Base-by-base conservation (phyloP, 2,113 vertebrate genomes). In the Eptesicus fuscus region DNA sequence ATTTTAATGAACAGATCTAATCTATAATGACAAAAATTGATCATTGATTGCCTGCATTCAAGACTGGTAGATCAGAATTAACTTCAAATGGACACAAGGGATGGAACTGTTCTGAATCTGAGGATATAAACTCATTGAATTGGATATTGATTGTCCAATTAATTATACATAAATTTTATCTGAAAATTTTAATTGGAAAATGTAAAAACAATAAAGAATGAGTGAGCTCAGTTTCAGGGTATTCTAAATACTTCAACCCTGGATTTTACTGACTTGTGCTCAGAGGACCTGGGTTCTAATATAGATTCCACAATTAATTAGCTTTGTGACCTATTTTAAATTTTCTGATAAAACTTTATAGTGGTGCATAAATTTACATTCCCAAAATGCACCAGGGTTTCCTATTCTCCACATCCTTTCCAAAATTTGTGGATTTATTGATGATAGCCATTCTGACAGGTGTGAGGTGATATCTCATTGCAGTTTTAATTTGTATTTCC, bases 251-350 rank as follows among this genome's bases (percentile, higher is more conserved):
- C n/a, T 22, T 47, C 30, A 82, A 35, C 32, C 47, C 51, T 88
- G 22, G 25, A 88, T 95, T 96, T 95, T 94, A 88, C 12, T 90
- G 65, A 90, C 44, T 87, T 85, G 40, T 84, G 77, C 88, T 59
- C 73, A 82, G 67, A 92, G 82, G 85, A 94, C 40, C 28, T 40
- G 83, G 40, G 20, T 85, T 85, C 95, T 73, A 92, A 95, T 90
- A 65, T 88, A 88, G 59, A 49, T 80, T 96, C 59, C 63, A 78
- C 40, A 88, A 51, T 91, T 95, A 95, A 95, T 96, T 95, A 94
- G 44, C 65, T 97, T 87, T 95, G 65, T 95, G 86, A 96, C 80
- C 90, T 37, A 65, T 40, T 82, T 87, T 93, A 88, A 73, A 44
- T 35, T 67, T 76, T 89, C 65, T 67, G 16, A 74, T 47, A 11